Conservation (phyloP, 2,113 vertebrate genomes). For the Bungarus multicinctus region DNA sequence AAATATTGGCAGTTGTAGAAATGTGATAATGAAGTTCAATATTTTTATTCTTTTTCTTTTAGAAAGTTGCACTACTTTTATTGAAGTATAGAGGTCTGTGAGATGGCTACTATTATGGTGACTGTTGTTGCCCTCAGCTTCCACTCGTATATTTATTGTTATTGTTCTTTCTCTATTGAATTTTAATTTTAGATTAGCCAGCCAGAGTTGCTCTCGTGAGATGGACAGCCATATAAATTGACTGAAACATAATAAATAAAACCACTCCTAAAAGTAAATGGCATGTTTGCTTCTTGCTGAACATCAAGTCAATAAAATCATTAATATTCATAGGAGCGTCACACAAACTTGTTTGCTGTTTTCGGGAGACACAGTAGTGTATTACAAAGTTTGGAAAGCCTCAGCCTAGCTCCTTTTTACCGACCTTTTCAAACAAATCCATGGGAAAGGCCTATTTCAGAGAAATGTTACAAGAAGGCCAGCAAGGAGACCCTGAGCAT, state of each 20-base stretch:
- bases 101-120: neutral
- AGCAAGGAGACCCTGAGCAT: neutral
- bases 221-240: neutral
- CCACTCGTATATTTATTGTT: neutral
- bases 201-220: neutral
- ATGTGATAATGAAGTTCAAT: neutral
- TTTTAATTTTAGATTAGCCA: neutral
- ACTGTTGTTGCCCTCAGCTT: neutral
- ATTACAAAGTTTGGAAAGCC: neutral
- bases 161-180: neutral
- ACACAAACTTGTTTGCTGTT: neutral
- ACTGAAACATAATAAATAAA: neutral
- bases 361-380: neutral
- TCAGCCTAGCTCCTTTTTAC: neutral
- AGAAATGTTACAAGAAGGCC: neutral
- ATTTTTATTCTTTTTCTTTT: neutral
- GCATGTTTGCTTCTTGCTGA: neutral
- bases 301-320: neutral
- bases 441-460: neutral
- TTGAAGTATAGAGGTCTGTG: neutral
- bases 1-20: neutral
- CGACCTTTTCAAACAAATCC: neutral
- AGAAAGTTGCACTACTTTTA: neutral
- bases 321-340: neutral
- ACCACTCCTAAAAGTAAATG: neutral